Conservation (phyloP, 2,113 vertebrate species). For the Semnopithecus entellus region DNA sequence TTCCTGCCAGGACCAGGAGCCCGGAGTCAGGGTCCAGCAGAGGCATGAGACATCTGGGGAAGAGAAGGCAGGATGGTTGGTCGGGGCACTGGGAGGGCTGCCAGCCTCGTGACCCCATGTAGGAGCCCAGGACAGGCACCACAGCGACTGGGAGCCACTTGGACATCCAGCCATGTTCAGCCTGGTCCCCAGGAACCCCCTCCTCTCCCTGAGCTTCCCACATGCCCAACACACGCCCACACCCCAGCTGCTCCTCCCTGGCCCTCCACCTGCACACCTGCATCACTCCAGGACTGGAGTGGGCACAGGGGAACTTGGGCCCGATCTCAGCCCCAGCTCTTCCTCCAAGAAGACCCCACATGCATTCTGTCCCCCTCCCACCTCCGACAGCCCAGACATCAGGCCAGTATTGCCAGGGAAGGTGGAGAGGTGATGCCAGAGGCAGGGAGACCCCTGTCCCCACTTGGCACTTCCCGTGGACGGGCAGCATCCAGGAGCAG, state of each 20-base stretch:
- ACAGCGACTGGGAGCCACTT: background rate
- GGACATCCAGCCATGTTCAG: background rate
- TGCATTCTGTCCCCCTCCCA: too few relatives aligned
- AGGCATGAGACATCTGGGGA: slow-evolving; percentile 88
- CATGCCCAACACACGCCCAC: background rate
- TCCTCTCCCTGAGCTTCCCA: background rate
- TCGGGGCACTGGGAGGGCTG: background rate
- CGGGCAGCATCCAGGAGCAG: background rate
- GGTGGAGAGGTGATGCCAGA: background rate
- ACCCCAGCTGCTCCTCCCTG: background rate
- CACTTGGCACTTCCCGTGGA: too few relatives aligned
- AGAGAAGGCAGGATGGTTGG: background rate
- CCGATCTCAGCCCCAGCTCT: background rate
- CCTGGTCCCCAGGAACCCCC: background rate
- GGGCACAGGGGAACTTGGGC: background rate
- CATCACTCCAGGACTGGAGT: background rate
- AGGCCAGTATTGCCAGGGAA: background rate
- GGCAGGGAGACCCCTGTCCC: too few relatives aligned
- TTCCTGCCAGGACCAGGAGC: slow-evolving; percentile 91
- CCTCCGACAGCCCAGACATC: background rate
- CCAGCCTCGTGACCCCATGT: background rate
- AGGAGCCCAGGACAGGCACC: background rate
- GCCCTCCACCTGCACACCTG: background rate
- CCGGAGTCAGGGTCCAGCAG: slow-evolving; percentile 92
- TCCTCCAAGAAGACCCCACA: background rate